A percentile compares a stretch with the other conserved stretches of the same genome.
phyloP scores from a whole-genome alignment of 2,888 invertebrate genomes.

The Meganola albula region DNA sequence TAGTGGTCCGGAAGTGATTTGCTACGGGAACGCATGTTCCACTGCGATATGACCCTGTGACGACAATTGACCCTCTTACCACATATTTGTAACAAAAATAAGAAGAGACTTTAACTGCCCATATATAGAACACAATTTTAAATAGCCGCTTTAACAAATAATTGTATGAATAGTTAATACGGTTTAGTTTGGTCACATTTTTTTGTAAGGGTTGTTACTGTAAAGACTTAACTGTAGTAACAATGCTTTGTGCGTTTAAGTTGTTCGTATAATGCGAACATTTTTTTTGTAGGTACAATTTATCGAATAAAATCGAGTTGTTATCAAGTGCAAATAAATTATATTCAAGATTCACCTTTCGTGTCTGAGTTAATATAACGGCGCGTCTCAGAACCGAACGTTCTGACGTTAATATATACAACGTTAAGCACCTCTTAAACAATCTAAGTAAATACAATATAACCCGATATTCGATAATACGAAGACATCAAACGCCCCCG shows the following conservation, averaged over 20 bases:
- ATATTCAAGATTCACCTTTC: conserved; percentile 22
- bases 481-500: conserved; percentile 36
- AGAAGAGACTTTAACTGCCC: conserved; percentile 43
- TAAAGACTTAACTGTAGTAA: conserved; percentile 43
- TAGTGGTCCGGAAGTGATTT: conserved; percentile 78
- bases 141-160: conserved; percentile 24
- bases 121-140: conserved; percentile 33
- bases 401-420: conserved; percentile 64
- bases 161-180: conserved; percentile 49
- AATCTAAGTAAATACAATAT: conserved; percentile 51
- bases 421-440: conserved; percentile 56
- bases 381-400: conserved; percentile 33
- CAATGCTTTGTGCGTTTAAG: conserved; percentile 26
- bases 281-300: conserved; percentile 15
- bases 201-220: conserved; percentile 56
- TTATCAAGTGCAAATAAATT: conserved; percentile 18
- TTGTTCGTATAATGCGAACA: conserved; percentile 19
- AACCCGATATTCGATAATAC: conserved; percentile 51
- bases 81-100: conserved; percentile 35
- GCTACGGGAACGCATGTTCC: conserved; percentile 74
- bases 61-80: conserved; percentile 60
- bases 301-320: conserved; percentile 1
- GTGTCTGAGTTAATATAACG: conserved; percentile 39
- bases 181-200: conserved; percentile 44
- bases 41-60: conserved; percentile 64